Conservation (phyloP, 2,113 vertebrate species). For the Ivindomyrus marchei region DNA sequence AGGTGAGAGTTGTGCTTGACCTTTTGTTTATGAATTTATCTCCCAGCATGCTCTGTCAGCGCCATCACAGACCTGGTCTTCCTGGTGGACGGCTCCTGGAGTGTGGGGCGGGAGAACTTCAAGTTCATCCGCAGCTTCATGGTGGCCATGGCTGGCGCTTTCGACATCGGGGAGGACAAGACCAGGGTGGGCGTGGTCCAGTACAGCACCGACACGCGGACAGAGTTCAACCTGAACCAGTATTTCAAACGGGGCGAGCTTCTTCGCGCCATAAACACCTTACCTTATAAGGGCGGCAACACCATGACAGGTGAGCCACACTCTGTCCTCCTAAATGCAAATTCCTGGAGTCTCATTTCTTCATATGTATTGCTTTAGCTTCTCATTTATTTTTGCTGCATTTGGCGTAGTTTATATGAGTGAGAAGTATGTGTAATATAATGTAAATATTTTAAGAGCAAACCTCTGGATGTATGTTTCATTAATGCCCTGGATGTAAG, state of each 20-base stretch:
- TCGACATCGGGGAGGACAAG: slow-evolving; percentile 87
- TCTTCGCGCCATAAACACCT: slow-evolving; percentile 80
- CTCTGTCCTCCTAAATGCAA: background rate
- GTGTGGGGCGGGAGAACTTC: slow-evolving; percentile 93
- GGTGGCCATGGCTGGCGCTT: slow-evolving; percentile 79
- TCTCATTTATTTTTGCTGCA: background rate
- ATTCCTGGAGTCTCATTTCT: background rate
- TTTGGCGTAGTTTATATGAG: background rate
- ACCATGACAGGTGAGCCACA: slow-evolving; percentile 86
- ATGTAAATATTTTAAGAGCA: background rate
- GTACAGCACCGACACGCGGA: slow-evolving; percentile 94
- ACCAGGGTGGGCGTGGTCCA: slow-evolving; percentile 91
- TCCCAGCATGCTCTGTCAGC: slow-evolving; percentile 73
- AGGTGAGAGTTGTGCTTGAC: background rate
- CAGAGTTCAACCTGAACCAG: slow-evolving; percentile 86
- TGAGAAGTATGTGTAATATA: background rate
- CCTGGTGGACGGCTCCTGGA: slow-evolving; percentile 97
- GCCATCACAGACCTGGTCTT: slow-evolving; percentile 88
- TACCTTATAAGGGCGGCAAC: slow-evolving; percentile 97
- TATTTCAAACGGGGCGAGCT: slow-evolving; percentile 77
- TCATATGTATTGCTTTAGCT: background rate
- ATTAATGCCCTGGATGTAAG: background rate
- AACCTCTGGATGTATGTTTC: background rate
- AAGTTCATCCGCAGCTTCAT: slow-evolving; percentile 90
- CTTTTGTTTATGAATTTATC: background rate